Percentiles rank a stretch among this genome's conserved stretches.
phyloP scores from a whole-genome alignment of 1,140 invertebrate species.

The Carcinoscorpius rotundicauda region DNA sequence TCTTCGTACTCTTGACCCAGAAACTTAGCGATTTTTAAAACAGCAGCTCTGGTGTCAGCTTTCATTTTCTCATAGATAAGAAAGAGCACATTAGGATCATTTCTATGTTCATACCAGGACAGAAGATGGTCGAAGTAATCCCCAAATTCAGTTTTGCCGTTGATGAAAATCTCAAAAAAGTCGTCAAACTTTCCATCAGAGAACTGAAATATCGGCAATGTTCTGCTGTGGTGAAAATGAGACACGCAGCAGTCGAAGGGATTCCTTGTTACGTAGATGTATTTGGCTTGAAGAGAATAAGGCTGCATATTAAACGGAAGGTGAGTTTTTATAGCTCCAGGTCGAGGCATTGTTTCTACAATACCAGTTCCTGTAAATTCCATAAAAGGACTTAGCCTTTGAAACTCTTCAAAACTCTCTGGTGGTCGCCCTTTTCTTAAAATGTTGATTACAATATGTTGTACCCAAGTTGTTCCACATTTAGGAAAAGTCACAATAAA shows the following conservation, averaged over 20 bases:
- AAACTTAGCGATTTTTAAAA: constrained; percentile 16
- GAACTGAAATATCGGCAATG: constrained; percentile 32
- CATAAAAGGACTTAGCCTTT: too few relatives aligned
- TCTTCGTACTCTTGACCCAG: constrained; percentile 14
- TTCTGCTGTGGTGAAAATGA: constrained; percentile 57
- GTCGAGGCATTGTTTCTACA: constrained; percentile 5
- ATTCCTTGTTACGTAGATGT: constrained; percentile 10
- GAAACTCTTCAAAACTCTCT: too few relatives aligned
- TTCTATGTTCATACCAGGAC: constrained; percentile 28
- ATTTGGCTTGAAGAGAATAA: constrained; percentile 11
- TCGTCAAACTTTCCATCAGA: constrained; percentile 27
- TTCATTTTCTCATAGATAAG: constrained; percentile 26
- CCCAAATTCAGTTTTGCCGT: constrained; percentile 30
- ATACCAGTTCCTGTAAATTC: constrained; percentile 2
- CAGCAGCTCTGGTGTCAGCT: constrained; percentile 3
- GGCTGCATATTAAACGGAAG: constrained; percentile 5
- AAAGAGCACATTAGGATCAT: constrained; percentile 30
- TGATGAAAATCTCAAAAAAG: constrained; percentile 31
- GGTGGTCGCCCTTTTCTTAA: too few relatives aligned
- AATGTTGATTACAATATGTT: too few relatives aligned
- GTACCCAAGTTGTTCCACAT: too few relatives aligned
- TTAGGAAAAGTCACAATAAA: too few relatives aligned
- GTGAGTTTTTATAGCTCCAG: constrained; percentile 12
- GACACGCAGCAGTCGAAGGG: constrained; percentile 8
- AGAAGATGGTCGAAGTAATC: constrained; percentile 34